These are phyloP conservation scores for Rhinogobius similis DNA, from an alignment of 2,113 vertebrate genomes.

Conservation along the genomic window DNA sequence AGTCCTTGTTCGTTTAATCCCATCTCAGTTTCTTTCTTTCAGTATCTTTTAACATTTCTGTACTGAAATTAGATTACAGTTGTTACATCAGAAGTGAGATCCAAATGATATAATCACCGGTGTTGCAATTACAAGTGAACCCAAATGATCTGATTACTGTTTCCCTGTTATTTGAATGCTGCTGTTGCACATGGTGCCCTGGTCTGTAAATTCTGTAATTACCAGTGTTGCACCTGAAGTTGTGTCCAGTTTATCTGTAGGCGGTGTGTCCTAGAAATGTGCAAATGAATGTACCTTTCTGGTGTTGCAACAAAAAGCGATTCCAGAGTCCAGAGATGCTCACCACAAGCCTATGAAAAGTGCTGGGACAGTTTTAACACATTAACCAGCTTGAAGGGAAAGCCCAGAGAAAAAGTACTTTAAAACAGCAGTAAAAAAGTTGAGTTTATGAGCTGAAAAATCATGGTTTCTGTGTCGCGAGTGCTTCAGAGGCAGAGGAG, in stretches of 20 bases:
- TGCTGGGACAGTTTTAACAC: background rate
- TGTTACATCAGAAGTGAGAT: background rate
- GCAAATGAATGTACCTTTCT: too few species aligned
- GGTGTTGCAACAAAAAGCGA: background rate
- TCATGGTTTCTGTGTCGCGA: background rate
- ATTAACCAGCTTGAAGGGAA: background rate
- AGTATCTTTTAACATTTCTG: too few species aligned
- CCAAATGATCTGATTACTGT: background rate
- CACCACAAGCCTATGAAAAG: background rate
- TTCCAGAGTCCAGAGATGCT: background rate
- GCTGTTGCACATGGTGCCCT: background rate
- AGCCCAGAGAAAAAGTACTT: background rate
- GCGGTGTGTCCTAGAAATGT: background rate
- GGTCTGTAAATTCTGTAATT: background rate
- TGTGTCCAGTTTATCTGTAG: background rate
- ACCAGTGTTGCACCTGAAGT: background rate
- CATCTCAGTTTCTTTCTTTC: too few species aligned
- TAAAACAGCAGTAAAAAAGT: background rate
- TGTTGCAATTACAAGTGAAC: background rate
- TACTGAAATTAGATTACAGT: slow-evolving; percentile 9
- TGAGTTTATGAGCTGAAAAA: background rate
- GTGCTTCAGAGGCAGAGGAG: slow-evolving; percentile 13
- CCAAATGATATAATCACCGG: background rate
- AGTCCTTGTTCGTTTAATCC: too few species aligned
- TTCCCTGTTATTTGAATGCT: background rate